phyloP scores from a whole-genome alignment of 2,888 invertebrate species.

The Tholera decimalis region DNA sequence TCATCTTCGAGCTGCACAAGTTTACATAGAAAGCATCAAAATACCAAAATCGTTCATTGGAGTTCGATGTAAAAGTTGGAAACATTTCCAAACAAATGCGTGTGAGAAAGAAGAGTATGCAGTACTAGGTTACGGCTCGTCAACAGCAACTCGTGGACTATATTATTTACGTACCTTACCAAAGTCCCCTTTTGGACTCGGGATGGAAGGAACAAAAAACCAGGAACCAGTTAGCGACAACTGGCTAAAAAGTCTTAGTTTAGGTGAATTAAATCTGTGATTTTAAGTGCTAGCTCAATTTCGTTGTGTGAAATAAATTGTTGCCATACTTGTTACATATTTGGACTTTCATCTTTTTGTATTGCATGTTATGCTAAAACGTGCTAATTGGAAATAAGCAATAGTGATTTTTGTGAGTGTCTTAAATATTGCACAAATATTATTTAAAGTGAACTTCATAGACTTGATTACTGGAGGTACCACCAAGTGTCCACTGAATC shows the following conservation, averaged over 20 bases:
- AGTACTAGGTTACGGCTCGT: conserved; percentile 87
- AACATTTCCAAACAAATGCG: conserved; percentile 80
- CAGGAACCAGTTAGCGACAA: conserved; percentile 66
- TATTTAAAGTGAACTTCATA: conserved; percentile 12
- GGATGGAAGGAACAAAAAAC: conserved; percentile 82
- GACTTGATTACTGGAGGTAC: conserved; percentile 37
- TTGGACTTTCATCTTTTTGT: conserved; percentile 19
- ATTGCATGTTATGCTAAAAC: conserved; percentile 7
- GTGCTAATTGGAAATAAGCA: conserved; percentile 21
- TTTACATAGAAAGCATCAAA: conserved; percentile 85
- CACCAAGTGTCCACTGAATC: conserved; percentile 49
- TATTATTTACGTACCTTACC: conserved; percentile 85
- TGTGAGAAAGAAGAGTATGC: conserved; percentile 81
- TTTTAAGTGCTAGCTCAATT: conserved; percentile 55
- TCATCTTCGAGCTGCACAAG: conserved; percentile 85
- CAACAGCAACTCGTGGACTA: conserved; percentile 81
- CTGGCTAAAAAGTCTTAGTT: conserved; percentile 75
- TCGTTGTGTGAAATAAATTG: conserved; percentile 54
- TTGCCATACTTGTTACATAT: conserved; percentile 67
- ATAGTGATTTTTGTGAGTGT: conserved; percentile 17
- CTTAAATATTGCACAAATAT: conserved; percentile 20
- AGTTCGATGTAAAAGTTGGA: conserved; percentile 83
- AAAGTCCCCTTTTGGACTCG: conserved; percentile 83
- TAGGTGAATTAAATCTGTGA: conserved; percentile 65
- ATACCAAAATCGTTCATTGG: conserved; percentile 85